Evolutionary conservation across 2,888 invertebrate species (phyloP).

Genomic region (Parochlus steinenii): DNA sequence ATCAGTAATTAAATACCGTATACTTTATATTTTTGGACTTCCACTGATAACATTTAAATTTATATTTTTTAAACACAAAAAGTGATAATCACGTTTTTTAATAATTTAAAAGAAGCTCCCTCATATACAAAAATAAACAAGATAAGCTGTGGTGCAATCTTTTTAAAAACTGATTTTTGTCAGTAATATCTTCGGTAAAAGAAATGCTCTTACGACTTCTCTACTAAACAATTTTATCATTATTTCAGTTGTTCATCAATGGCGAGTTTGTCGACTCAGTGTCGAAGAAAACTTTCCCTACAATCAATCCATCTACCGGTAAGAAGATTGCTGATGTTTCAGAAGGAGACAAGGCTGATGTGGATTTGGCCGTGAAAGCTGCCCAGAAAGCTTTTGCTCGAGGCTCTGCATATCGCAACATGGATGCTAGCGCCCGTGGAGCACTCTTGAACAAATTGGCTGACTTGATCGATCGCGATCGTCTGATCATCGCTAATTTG

Average conservation of each 20-base stretch:
- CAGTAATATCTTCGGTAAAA: too few species aligned
- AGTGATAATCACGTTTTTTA: too few species aligned
- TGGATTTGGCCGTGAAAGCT: constrained; percentile 72
- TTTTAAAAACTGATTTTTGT: too few species aligned
- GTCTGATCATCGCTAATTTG: background rate
- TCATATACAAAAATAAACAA: too few species aligned
- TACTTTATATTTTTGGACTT: too few species aligned
- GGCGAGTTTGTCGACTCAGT: constrained; percentile 76
- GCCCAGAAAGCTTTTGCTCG: constrained; percentile 83
- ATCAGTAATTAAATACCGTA: too few species aligned
- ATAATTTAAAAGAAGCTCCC: too few species aligned
- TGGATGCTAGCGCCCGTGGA: constrained; percentile 83
- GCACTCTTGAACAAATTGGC: constrained; percentile 71
- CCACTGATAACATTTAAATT: background rate
- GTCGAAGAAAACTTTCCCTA: constrained; percentile 39
- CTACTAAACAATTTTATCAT: too few species aligned
- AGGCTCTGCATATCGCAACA: constrained; percentile 66
- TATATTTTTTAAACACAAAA: background rate
- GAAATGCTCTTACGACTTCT: too few species aligned
- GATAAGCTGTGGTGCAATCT: too few species aligned
- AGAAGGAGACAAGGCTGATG: constrained; percentile 60
- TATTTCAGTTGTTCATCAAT: constrained; percentile 66
- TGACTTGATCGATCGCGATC: constrained; percentile 65
- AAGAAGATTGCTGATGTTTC: constrained; percentile 56
- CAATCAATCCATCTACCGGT: constrained; percentile 78